phyloP scores from a whole-genome alignment of 1,140 invertebrate genomes.

The Drosophila pectinifera region DNA sequence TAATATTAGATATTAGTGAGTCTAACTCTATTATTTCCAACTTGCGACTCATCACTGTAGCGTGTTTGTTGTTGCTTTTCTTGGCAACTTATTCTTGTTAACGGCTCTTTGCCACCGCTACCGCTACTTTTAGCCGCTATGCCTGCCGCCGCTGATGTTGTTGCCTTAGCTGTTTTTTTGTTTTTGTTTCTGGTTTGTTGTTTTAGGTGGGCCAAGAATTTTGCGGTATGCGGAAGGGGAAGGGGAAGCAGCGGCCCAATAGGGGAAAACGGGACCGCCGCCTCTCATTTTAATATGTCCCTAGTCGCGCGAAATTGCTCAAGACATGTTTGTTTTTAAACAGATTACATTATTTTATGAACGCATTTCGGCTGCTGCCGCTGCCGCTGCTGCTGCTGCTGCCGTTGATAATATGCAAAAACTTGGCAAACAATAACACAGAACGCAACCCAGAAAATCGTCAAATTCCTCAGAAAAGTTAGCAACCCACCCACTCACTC shows the following conservation, averaged over 20 bases:
- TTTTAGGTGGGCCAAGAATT: constrained; percentile 61
- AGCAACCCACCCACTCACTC: constrained; percentile 24
- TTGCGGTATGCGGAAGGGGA: constrained; percentile 7
- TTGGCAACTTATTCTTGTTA: constrained; percentile 74
- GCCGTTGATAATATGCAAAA: constrained; percentile 80
- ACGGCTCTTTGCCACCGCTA: constrained; percentile 68
- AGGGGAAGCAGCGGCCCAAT: background rate
- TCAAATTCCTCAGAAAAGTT: constrained; percentile 75
- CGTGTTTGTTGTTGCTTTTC: constrained; percentile 29
- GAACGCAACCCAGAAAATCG: constrained; percentile 66
- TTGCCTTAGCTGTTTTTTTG: constrained; percentile 28
- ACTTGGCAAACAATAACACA: constrained; percentile 82
- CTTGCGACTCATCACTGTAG: constrained; percentile 3
- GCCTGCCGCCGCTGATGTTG: constrained; percentile 31
- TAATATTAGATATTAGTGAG: too few species aligned
- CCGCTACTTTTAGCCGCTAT: constrained; percentile 53
- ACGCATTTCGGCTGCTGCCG: constrained; percentile 60
- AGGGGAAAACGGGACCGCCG: constrained; percentile 20
- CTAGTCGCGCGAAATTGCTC: constrained; percentile 80
- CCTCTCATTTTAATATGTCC: constrained; percentile 78
- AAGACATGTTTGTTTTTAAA: constrained; percentile 83
- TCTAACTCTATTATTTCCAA: too few species aligned
- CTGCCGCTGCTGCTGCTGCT: constrained; percentile 39
- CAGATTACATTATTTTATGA: constrained; percentile 83
- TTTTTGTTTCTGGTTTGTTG: constrained; percentile 44